Evolutionary conservation across 2,888 invertebrate species (phyloP), one percentile per base, ranked within the genome.

Genomic region (Chrysolina americana): DNA sequence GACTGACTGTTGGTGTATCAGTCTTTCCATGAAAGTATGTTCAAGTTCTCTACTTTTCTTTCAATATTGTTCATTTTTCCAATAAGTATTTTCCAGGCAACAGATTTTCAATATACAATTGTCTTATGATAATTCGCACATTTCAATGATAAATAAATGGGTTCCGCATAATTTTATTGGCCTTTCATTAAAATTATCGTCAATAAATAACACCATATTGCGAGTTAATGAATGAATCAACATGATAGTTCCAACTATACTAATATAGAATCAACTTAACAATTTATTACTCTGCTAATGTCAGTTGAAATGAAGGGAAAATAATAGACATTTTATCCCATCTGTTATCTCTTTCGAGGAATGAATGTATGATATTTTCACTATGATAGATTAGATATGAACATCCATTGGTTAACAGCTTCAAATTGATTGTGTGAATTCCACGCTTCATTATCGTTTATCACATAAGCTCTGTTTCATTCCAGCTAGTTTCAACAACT

Each of bases 161-260:
- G 10, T 19, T 50, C 50, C 19, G 13, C 10, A 19, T 6, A 19
- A 19, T 19, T 21, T 50, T 50, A 50, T 50, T 9, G 11, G 8
- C 3, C 10, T 17, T 50, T 50, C 6, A 6, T 50, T 17, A 50
- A 17, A 19, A 50, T 19, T 50, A 19, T 50, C 17, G 17, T 19
- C 19, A 17, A 50, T 21, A 50, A 50, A 17, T 19, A 50, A 19
- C 50, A 50, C 50, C 50, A 50, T 50, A 50, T 50, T 50, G 50
- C 19, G 11, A 50, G 50, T 50, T 50, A 50, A 50, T 50, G 2
- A 50, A 17, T 19, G 3, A 50, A 50, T 19, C 50, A 50, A 50
- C 50, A 50, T 50, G 8, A 17, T 50, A 50, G 9, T 50, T 50
- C 19, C 3, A 17, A 17, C 50, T 50, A 19, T 17, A 50, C 50